Percentiles rank a stretch among this genome's conserved stretches.
Conservation (phyloP, 2,113 vertebrate species). For the Lycaon pictus region DNA sequence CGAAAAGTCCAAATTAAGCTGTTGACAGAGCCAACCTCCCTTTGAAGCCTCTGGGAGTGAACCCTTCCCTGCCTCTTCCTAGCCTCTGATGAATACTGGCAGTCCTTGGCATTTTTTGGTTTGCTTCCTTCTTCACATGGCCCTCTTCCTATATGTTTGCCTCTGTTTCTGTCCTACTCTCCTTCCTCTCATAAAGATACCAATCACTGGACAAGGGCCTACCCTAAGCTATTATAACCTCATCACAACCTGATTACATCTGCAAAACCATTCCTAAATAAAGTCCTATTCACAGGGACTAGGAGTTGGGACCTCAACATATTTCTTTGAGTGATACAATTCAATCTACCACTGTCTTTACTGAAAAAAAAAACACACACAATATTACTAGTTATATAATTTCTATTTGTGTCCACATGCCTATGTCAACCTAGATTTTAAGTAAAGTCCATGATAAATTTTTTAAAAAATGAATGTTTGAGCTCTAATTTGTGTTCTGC, state of each 20-base stretch:
- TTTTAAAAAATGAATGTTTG: background rate
- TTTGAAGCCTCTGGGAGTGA: background rate
- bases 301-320: background rate
- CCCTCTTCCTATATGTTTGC: background rate
- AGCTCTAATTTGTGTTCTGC: background rate
- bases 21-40: background rate
- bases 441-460: background rate
- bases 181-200: background rate
- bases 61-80: background rate
- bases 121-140: background rate
- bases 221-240: background rate
- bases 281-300: background rate
- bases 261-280: background rate
- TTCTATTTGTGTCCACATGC: background rate
- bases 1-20: background rate
- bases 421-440: background rate
- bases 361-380: slow-evolving; percentile 23
- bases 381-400: background rate
- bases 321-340: background rate
- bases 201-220: background rate
- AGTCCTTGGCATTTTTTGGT: background rate
- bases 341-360: background rate
- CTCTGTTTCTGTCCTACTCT: background rate
- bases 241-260: background rate
- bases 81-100: background rate